These are phyloP conservation scores for Thinocorus orbignyianus DNA, from an alignment of 2,113 vertebrate genomes.

Conservation along the genomic window DNA sequence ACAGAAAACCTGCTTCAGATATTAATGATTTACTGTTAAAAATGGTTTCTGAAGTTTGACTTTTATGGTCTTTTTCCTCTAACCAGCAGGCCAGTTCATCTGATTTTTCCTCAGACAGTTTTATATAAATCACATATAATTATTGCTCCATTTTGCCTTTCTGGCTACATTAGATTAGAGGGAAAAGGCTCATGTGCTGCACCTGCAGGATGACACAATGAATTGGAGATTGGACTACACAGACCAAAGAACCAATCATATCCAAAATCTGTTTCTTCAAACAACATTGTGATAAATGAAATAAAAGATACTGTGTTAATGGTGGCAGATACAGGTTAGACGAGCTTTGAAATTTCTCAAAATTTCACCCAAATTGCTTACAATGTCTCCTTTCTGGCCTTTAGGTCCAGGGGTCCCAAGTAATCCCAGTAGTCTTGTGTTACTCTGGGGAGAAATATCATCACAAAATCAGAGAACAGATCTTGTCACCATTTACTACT, in stretches of 20 bases:
- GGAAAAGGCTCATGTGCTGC: not conserved
- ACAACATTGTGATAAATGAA: not conserved
- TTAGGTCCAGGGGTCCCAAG: conserved; percentile 73
- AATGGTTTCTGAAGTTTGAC: not conserved
- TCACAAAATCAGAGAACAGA: conserved; percentile 45
- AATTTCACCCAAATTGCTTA: conserved; percentile 63
- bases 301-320: not conserved
- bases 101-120: not conserved
- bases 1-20: not conserved
- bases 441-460: conserved; percentile 73
- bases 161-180: not conserved
- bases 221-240: not conserved
- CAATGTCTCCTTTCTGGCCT: conserved; percentile 82
- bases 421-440: conserved; percentile 75
- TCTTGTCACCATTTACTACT: not conserved
- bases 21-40: not conserved
- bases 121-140: not conserved
- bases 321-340: not conserved
- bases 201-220: rapidly evolving
- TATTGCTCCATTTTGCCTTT: not conserved
- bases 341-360: not conserved
- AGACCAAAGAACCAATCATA: not conserved
- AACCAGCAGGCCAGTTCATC: not conserved
- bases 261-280: not conserved
- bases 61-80: not conserved